Conservation (phyloP, 2,113 vertebrate species). For the Lepus europaeus region DNA sequence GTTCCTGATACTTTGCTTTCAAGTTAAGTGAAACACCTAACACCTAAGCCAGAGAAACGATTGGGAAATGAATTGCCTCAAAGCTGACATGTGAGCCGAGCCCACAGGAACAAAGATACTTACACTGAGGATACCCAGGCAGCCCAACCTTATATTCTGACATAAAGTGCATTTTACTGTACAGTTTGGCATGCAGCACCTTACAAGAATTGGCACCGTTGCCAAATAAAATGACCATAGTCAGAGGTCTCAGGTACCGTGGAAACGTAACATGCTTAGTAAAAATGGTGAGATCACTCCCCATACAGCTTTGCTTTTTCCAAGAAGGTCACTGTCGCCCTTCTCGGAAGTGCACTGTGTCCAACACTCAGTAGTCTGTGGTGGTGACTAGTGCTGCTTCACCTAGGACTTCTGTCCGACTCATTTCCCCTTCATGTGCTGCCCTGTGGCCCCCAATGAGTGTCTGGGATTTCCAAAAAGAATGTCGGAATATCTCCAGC, state of each 20-base stretch:
- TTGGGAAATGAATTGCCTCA: slow-evolving; percentile 59
- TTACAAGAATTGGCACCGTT: not conserved
- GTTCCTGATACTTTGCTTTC: slow-evolving; percentile 18
- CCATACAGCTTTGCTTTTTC: accelerated
- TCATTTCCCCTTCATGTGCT: too few species aligned
- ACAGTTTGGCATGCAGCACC: not conserved
- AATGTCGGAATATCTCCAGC: accelerated
- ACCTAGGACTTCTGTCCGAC: not conserved
- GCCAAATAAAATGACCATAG: not conserved
- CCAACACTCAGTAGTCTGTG: accelerated
- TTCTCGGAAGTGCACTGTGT: accelerated
- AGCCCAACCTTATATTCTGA: slow-evolving; percentile 51
- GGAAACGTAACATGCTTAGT: not conserved
- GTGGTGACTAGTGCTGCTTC: not conserved
- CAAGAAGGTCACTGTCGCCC: not conserved
- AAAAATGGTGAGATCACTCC: accelerated
- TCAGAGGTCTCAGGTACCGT: not conserved
- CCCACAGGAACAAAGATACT: not conserved
- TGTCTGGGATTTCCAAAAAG: not conserved
- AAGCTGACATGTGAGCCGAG: not conserved
- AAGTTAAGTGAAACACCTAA: slow-evolving; percentile 32
- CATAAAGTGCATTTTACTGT: slow-evolving; percentile 5
- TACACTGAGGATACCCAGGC: not conserved
- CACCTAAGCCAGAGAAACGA: slow-evolving; percentile 42
- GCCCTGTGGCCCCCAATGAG: not conserved